A percentile compares a stretch with the other conserved stretches of the same genome.
Conservation (phyloP, 2,113 vertebrate species). For the Gorsachius goisagi region DNA sequence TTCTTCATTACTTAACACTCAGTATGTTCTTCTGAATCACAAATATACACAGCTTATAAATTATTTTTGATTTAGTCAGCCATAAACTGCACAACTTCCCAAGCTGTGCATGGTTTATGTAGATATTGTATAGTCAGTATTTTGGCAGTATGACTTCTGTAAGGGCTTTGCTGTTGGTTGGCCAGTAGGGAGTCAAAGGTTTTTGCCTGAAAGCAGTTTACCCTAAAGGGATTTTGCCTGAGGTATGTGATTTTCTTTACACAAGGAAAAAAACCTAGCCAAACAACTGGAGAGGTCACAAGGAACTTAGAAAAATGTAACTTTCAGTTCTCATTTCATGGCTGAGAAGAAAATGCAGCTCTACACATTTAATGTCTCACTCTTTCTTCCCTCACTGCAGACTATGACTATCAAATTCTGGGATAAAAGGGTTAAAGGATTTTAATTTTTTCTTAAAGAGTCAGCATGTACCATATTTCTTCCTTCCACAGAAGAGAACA, state of each 20-base stretch:
- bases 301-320: not conserved
- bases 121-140: not conserved
- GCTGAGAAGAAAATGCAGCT: not conserved
- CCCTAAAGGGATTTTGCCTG: not conserved
- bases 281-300: not conserved
- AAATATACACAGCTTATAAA: not conserved
- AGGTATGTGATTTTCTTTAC: not conserved
- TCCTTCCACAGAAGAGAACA: not conserved
- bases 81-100: not conserved
- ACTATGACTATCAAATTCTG: not conserved
- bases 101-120: not conserved
- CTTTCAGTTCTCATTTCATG: not conserved
- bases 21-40: not conserved
- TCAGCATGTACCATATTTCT: conserved; percentile 16
- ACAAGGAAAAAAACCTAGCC: not conserved
- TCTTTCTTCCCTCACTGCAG: not conserved
- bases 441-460: not conserved
- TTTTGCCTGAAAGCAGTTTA: not conserved
- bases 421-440: not conserved
- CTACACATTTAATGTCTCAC: not conserved
- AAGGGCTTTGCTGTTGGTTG: not conserved
- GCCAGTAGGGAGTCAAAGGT: not conserved
- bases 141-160: not conserved
- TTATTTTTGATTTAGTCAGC: not conserved
- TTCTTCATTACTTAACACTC: not conserved